Conservation (phyloP, 2,113 vertebrate genomes). For the Antennarius striatus region DNA sequence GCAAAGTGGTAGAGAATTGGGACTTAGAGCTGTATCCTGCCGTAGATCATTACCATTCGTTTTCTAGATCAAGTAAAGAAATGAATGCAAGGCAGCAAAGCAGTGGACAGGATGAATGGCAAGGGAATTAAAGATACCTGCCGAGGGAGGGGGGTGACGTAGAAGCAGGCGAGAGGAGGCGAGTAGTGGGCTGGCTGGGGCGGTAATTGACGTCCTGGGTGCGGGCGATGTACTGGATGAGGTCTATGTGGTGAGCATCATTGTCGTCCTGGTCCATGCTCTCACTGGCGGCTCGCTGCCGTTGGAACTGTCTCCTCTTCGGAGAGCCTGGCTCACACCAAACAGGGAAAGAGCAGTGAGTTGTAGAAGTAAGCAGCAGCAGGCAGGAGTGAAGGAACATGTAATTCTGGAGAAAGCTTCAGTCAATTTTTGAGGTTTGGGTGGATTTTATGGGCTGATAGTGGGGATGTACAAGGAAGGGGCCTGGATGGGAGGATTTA, state of each 20-base stretch:
- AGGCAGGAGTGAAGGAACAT: background rate
- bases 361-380: conserved; percentile 6
- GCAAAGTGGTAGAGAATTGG: conserved; percentile 25
- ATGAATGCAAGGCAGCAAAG: conserved; percentile 69
- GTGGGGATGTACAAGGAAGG: conserved; percentile 23
- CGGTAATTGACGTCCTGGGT: conserved; percentile 82
- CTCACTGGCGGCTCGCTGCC: conserved; percentile 94
- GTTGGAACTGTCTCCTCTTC: conserved; percentile 92
- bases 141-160: conserved; percentile 92
- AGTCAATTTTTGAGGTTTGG: conserved; percentile 15
- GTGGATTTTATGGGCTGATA: background rate
- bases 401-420: conserved; percentile 38
- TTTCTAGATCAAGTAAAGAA: conserved; percentile 35
- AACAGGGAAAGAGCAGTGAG: conserved; percentile 9
- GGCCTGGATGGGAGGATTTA: conserved; percentile 44
- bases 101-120: conserved; percentile 80
- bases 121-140: conserved; percentile 96
- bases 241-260: conserved; percentile 83
- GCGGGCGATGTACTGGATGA: conserved; percentile 94
- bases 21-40: conserved; percentile 9
- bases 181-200: conserved; percentile 65
- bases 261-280: conserved; percentile 92
- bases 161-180: conserved; percentile 82
- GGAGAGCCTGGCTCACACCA: conserved; percentile 83
- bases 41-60: background rate